Evolutionary conservation across 1,140 invertebrate genomes (phyloP).

Genomic region (Lithobius niger): DNA sequence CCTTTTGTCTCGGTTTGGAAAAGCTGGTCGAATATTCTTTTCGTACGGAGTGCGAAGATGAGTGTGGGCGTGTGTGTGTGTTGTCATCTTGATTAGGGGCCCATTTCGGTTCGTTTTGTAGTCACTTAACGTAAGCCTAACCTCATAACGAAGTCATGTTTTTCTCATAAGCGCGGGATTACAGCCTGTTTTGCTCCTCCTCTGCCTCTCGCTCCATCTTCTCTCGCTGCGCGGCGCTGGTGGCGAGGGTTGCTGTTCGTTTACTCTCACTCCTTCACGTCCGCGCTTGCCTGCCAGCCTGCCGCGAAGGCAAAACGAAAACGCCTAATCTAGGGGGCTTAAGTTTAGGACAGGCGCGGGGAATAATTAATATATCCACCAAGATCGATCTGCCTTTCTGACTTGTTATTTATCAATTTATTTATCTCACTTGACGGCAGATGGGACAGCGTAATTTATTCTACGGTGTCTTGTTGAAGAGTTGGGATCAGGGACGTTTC

Average conservation of each 20-base stretch:
- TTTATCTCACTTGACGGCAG: too few relatives aligned
- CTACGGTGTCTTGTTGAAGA: too few relatives aligned
- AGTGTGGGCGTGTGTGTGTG: too few relatives aligned
- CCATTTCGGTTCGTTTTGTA: conserved; percentile 2
- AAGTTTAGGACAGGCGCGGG: neutral
- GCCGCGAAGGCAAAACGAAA: too few relatives aligned
- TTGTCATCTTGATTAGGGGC: neutral
- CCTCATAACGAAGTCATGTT: neutral
- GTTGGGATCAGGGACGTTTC: too few relatives aligned
- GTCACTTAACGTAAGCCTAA: conserved; percentile 2
- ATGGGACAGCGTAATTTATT: too few relatives aligned
- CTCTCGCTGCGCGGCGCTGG: neutral
- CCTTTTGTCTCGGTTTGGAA: too few relatives aligned
- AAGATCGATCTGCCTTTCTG: neutral
- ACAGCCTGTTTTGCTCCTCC: neutral
- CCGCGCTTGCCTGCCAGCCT: too few relatives aligned
- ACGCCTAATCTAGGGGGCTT: neutral
- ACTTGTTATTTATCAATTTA: conserved; percentile 8
- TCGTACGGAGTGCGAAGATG: too few relatives aligned
- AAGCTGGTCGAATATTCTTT: too few relatives aligned
- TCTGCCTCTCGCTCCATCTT: neutral
- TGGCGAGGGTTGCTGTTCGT: neutral
- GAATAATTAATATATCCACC: conserved; percentile 4
- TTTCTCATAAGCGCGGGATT: conserved; percentile 3
- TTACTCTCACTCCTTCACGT: too few relatives aligned